A percentile compares a stretch with the other conserved stretches of the same genome.
Conservation (phyloP, 2,888 invertebrate species). For the Acanthosepion pharaonis region DNA sequence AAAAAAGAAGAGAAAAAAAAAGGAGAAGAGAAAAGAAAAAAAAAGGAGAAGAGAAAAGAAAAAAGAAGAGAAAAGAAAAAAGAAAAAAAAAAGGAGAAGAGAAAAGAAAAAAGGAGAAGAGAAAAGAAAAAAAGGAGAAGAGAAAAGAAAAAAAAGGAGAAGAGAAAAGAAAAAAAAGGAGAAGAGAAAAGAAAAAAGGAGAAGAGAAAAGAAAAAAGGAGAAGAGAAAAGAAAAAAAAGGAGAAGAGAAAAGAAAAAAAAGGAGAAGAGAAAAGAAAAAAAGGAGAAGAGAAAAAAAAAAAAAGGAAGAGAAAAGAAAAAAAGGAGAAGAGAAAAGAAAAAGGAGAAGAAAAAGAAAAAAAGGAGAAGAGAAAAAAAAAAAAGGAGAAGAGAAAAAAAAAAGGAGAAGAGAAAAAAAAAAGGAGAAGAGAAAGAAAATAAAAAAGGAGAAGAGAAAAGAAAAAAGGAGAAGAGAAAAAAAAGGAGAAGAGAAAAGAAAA, state of each 20-base stretch:
- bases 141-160: neutral
- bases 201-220: neutral
- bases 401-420: neutral
- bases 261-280: neutral
- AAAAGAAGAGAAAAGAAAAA: neutral
- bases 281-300: neutral
- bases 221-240: neutral
- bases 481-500: neutral
- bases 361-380: neutral
- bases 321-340: neutral
- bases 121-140: neutral
- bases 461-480: neutral
- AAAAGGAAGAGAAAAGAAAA: neutral
- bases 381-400: neutral
- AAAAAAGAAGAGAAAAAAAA: neutral
- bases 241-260: neutral
- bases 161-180: neutral
- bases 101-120: neutral
- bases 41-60: neutral
- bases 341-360: neutral
- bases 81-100: neutral
- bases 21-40: neutral
- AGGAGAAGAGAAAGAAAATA: neutral
- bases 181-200: neutral
- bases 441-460: neutral